A percentile compares a stretch with the other conserved stretches of the same genome.
Evolutionary conservation across 1,140 invertebrate species (phyloP).

Genomic region (Amyelois transitella): DNA sequence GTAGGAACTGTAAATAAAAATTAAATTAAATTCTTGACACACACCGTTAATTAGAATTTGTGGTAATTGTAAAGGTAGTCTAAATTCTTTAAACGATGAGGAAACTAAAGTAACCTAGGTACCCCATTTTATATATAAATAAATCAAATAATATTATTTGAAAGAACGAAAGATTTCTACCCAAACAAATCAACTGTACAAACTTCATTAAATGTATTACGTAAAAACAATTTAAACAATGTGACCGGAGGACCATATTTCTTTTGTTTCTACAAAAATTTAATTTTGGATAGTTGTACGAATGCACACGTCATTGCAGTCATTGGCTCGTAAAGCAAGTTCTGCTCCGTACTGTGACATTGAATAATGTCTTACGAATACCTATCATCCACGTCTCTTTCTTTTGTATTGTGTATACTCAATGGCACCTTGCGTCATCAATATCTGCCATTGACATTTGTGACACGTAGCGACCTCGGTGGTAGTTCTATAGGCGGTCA

Average conservation of each 20-base stretch:
- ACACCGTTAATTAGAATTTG: too few relatives aligned
- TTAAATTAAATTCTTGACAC: too few relatives aligned
- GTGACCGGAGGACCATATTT: neutral
- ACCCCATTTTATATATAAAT: neutral
- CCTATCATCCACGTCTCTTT: neutral
- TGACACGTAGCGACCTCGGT: neutral
- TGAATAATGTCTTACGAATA: neutral
- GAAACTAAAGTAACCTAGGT: neutral
- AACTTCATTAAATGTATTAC: neutral
- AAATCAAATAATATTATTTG: neutral
- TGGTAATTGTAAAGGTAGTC: too few relatives aligned
- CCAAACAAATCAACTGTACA: neutral
- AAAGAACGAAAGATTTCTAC: neutral
- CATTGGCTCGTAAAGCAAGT: neutral
- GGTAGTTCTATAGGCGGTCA: conserved; percentile 5
- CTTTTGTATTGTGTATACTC: neutral
- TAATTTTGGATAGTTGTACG: neutral
- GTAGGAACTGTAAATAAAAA: too few relatives aligned
- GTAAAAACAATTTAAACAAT: conserved; percentile 4
- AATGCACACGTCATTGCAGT: conserved; percentile 3
- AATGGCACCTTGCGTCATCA: conserved; percentile 5
- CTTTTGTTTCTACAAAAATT: conserved; percentile 2
- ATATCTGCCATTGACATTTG: neutral
- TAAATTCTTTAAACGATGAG: too few relatives aligned
- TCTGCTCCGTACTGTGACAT: conserved; percentile 2